Evolutionary conservation across 2,888 invertebrate species (phyloP), one percentile per base, ranked within the genome.

Genomic region (Drosophila borborema): DNA sequence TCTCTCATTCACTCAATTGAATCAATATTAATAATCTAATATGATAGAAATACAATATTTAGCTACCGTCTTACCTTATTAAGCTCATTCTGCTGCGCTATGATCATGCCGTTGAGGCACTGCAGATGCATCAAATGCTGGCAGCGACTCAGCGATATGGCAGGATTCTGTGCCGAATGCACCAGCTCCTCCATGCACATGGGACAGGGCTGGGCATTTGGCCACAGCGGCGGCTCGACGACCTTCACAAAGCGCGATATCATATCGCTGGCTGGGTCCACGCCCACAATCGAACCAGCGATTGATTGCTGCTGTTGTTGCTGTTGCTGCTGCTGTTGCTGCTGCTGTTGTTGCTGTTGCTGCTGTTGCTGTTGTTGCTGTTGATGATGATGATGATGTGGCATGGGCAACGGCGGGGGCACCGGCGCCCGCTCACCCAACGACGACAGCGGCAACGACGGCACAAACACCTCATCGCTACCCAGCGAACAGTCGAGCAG

Each of bases 71-170:
- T 38, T 40, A 94, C 94, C 91, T 92, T 93, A 65, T 92, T 93
- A 4, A 92, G 85, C 41, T 92, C 92, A 64, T 93, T 93, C 86
- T 94, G 94, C 80, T 95, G 95, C 31, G 95, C 95, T 55, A 95
- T 95, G 64, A 97, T 95, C 94, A 96, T 95, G 53, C 95, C 95
- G 90, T 96, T 95, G 48, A 98, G 94, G 91, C 98, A 98, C 84
- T 96, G 95, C 84, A 96, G 94, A 93, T 97, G 97, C 93, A 97
- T 94, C 92, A 96, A 94, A 93, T 98, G 98, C 76, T 95, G 95
- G 92, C 97, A 98, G 73, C 95, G 95, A 81, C 95, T 95, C 66
- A 96, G 94, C 76, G 95, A 95, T 56, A 96, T 95, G 18, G 95
- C 95, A 14, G 94, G 94, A 81, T 95, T 95, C 66, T 93, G 93